Evolutionary conservation across 2,797 vertebrate genomes (phyloP), one percentile per base, ranked within the genome.

Genomic region (Rhinella marina): DNA sequence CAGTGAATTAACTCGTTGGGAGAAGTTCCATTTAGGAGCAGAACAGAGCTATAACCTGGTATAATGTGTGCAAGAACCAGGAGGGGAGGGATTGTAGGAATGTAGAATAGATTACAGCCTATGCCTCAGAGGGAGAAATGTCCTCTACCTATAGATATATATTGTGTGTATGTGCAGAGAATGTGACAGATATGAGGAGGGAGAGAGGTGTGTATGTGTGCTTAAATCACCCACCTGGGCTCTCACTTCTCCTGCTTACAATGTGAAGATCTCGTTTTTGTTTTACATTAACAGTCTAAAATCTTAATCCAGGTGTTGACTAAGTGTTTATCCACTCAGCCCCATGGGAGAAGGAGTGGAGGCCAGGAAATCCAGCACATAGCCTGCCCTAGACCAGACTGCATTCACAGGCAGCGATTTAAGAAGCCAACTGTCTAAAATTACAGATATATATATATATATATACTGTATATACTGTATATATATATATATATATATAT

Each of bases 271-370:
- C 88, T 86, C 16, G 75, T 87, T 89, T 89, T 89, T 86, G 85
- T 84, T 89, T 89, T 86, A 86, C 73, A 86, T 89, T 89, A 84
- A 80, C 85, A 32, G 85, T 72, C 88, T 89, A 87, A 89, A 89
- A 89, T 89, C 85, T 89, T 89, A 89, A 89, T 89, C 88, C 88
- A 89, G 88, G 88, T 89, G 88, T 89, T 89, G 88, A 89, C 88
- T 89, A 89, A 89, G 88, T 89, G 88, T 89, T 89, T 89, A 89
- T 89, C 88, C 88, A 89, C 85, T 86, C 79, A 62, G 41, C 25
- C 88, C 73, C 81, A 14, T 61, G 88, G 88, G 88, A 89, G 41
- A 17, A 13, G 54, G 80, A 86, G 32, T 48, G 62, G 78, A 84
- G 79, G 80, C 85, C 85, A 86, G 85, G 88, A 89, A 89, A 81